phyloP scores from a whole-genome alignment of 2,797 vertebrate genomes.

The Pelochelys cantorii region DNA sequence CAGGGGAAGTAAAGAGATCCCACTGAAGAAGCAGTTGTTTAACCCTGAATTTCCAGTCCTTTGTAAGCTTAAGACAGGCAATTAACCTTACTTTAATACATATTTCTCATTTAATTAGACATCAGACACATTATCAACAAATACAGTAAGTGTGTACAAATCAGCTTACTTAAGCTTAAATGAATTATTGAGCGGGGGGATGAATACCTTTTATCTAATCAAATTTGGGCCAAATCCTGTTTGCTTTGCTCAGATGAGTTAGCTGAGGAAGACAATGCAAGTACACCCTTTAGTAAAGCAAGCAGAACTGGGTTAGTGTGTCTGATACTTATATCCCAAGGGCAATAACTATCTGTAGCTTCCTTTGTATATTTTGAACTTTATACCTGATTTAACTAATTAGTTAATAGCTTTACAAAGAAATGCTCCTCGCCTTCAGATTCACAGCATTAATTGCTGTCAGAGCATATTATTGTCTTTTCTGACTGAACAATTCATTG shows the following conservation, averaged over 20 bases:
- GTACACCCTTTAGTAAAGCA: background rate
- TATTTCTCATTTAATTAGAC: conserved; percentile 11
- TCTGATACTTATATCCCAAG: background rate
- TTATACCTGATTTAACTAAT: conserved; percentile 20
- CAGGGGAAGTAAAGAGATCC: background rate
- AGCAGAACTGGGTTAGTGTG: background rate
- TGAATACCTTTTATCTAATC: background rate
- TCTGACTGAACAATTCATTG: background rate
- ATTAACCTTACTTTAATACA: background rate
- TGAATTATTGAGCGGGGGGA: background rate
- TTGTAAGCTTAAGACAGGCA: background rate
- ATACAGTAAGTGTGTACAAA: background rate
- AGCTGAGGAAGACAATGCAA: background rate
- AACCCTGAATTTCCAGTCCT: conserved; percentile 17
- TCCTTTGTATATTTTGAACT: conserved; percentile 4
- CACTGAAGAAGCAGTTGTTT: background rate
- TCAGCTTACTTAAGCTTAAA: background rate
- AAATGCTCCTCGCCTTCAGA: background rate
- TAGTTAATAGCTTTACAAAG: background rate
- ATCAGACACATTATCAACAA: fast-evolving
- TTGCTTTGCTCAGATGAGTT: background rate
- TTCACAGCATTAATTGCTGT: background rate
- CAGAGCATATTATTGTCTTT: background rate
- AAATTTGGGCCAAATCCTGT: background rate
- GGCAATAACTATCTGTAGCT: background rate